Percentiles rank a stretch among this genome's conserved stretches.
Evolutionary conservation across 2,113 vertebrate genomes (phyloP).

Genomic region (Aptenodytes patagonicus): DNA sequence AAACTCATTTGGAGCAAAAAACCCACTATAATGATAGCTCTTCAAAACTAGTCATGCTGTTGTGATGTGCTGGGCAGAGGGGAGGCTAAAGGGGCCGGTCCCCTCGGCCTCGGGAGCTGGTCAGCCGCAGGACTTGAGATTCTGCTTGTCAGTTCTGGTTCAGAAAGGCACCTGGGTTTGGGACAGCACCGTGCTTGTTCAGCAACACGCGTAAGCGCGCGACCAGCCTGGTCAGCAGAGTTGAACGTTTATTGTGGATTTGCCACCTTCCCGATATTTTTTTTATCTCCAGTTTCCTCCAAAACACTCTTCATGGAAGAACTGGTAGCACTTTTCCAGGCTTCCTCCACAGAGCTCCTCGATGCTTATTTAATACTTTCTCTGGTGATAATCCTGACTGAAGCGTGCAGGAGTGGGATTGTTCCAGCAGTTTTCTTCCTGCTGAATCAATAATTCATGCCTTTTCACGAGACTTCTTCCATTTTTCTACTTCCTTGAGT

Average conservation of each 20-base stretch:
- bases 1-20: not conserved
- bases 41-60: not conserved
- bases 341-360: not conserved
- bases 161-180: not conserved
- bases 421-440: not conserved
- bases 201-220: rapidly evolving
- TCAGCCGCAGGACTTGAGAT: no score
- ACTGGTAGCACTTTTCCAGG: not conserved
- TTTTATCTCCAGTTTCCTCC: not conserved
- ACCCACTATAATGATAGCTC: rapidly evolving
- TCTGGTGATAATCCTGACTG: not conserved
- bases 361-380: not conserved
- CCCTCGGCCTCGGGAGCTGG: not conserved
- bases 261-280: not conserved
- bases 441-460: not conserved
- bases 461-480: not conserved
- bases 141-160: not conserved
- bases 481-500: not conserved
- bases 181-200: not conserved
- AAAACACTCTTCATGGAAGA: not conserved
- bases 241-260: not conserved
- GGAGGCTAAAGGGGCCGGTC: not conserved
- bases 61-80: not conserved
- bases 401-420: not conserved
- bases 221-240: not conserved